Evolutionary conservation across 2,797 vertebrate species (phyloP), one percentile per base, ranked within the genome.

Genomic region (Epinephelus awoara): DNA sequence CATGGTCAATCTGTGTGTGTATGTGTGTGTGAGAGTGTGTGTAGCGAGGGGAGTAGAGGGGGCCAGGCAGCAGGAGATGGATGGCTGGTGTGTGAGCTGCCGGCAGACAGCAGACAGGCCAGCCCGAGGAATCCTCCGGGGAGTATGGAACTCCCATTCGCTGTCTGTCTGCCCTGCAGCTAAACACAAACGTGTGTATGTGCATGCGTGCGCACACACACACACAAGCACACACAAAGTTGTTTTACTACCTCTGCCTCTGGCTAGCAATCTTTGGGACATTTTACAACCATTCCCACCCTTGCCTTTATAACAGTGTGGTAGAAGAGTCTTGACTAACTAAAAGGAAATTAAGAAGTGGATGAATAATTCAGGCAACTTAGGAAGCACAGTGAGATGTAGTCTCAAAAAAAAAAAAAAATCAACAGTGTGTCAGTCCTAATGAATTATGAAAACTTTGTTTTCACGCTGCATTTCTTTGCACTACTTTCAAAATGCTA

Each of bases 61-160:
- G 87, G 87, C 72, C 81, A 88, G 92, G 89, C 92, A 93, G 88
- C 88, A 84, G 91, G 92, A 94, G 94, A 95, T 93, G 92, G 94
- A 95, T 94, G 94, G 89, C 88, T 91, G 90, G 91, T 93, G 93
- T 94, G 93, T 94, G 91, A 94, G 92, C 93, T 93, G 93, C 93
- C 90, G 89, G 94, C 93, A 94, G 94, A 93, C 93, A 93, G 93
- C 91, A 93, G 91, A 93, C 92, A 92, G 87, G 89, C 91, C 89
- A 90, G 91, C 91, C 88, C 21, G 67, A 92, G 86, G 92, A 92
- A 93, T 94, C 90, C 94, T 94, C 93, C 79, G 83, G 94, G 93
- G 93, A 95, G 92, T 92, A 92, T 93, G 93, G 94, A 93, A 94
- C 91, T 94, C 92, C 93, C 92, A 93, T 92, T 94, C 91, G 86